Evolutionary conservation across 2,797 vertebrate species (phyloP), one percentile per base, ranked within the genome.

Genomic region (Phrynocephalus guinanensis): DNA sequence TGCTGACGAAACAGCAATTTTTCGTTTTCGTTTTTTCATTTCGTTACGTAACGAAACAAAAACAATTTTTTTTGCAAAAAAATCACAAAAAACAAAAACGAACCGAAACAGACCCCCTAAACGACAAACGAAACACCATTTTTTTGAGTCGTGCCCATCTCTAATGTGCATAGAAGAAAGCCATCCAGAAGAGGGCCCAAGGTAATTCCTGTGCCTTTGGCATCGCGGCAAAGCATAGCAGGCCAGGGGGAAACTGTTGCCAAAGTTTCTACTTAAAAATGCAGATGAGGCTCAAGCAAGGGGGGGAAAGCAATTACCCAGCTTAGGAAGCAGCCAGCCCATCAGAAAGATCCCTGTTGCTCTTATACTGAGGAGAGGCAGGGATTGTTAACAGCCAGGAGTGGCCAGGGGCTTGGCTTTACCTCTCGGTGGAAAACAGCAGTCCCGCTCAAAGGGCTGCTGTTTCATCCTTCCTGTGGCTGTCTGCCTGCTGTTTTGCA

Each of bases 401-500:
- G 5, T 11, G 1, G 1, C 15, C 87, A 30, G 52, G 4, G 8
- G 60, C 3, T 0, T 0, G 10, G 73, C 11, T 0, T 1, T n/a
- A 10, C 0, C 48, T 26, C 50, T 89, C 16, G 52, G 15, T 7
- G 15, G 9, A 6, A 60, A 60, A 30, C 72, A 79, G 86, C 33
- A 1, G 1, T 1, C 9, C 2, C 24, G 3, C 77, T 56, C 18
- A 7, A 66, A 0, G 24, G 3, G 1, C 9, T 22, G 28, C 60
- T 48, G 24, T 78, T 72, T 52, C 33, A 33, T 2, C 2, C 52
- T 63, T 28, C 26, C 33, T 7, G 6, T 0, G 0, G 63, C 22
- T 0, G 0, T 0, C 8, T 66, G 78, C 73, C 75, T 0, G 38
- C 33, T 15, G 0, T 0, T 71, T 16, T 0, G 16, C 81, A 82